These are phyloP conservation scores for Drosophila atripex DNA, from an alignment of 2,888 invertebrate species.

Conservation along the genomic window DNA sequence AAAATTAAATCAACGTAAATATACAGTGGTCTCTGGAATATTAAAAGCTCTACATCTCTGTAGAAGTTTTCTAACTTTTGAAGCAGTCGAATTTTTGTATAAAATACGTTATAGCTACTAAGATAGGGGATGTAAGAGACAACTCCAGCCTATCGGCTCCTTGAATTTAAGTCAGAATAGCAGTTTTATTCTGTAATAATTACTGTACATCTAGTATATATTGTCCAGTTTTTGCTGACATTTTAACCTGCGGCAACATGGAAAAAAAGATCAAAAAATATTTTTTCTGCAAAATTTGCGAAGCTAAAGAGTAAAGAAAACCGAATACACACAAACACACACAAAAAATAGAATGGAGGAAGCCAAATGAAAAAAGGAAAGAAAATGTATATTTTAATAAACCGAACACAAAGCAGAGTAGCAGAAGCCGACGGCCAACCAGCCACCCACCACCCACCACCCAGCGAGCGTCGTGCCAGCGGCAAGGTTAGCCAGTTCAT, in stretches of 20 bases:
- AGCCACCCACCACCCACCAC: slow-evolving; percentile 11
- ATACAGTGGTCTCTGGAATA: slow-evolving; percentile 14
- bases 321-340: slow-evolving; percentile 11
- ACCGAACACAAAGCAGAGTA: slow-evolving; percentile 48
- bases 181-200: slow-evolving; percentile 7
- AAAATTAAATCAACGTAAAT: slow-evolving; percentile 19
- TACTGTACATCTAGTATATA: slow-evolving; percentile 28
- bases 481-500: slow-evolving; percentile 61
- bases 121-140: not conserved
- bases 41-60: not conserved
- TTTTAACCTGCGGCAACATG: slow-evolving; percentile 59
- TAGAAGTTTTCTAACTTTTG: not conserved
- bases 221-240: slow-evolving; percentile 65
- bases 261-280: slow-evolving; percentile 31
- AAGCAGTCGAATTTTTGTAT: not conserved
- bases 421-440: slow-evolving; percentile 20
- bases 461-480: slow-evolving; percentile 38
- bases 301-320: slow-evolving; percentile 38
- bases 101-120: not conserved
- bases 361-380: slow-evolving; percentile 23
- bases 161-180: no score
- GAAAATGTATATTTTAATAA: slow-evolving; percentile 62
- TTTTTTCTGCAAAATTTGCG: slow-evolving; percentile 51
- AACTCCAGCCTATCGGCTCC: not conserved
- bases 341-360: slow-evolving; percentile 20